Base-by-base conservation (phyloP, 1,140 invertebrate species). In the Phymorhynchus buccinoides region DNA sequence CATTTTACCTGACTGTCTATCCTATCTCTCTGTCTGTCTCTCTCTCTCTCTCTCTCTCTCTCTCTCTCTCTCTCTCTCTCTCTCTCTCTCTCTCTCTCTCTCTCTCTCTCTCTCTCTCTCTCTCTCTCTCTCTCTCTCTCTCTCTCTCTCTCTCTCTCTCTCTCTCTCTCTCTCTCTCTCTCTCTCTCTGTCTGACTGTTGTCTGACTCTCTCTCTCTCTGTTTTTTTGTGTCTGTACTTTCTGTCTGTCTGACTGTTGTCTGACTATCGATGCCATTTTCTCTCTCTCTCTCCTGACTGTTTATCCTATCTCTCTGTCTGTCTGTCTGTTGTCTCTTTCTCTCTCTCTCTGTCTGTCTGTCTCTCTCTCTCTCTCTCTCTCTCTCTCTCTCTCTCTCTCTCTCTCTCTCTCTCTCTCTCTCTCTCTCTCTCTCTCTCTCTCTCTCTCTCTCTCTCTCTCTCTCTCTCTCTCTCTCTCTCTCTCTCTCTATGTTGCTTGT, bases 141-240 rank as follows among this genome's bases (percentile, higher is more conserved):
- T 30, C 62, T 66, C 62, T 66, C 62, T 66, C 62, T 30, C 62
- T 73, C 68, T 73, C 68, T 37, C 68, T 73, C 68, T 73, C 68
- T 73, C n/a, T 73, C n/a, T 73, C 68, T 73, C 68, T 73, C 68
- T 73, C n/a, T 73, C n/a, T 73, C n/a, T 35, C 30, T 32, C 32
- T 73, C 22, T 73, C 68, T 73, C n/a, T 73, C n/a, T 73, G n/a
- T 73, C 27, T 73, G 68, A 35, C 7, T 73, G 27, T 73, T 30
- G 68, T 68, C 7, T 27, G 22, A 9, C 14, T 2, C 7, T 68
- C 7, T 68, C 30, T 73, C 30, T 30, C 30, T 73, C 30, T 73
- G 30, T 35, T 6, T 37, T 4, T 32, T 30, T 73, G 30, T 73
- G 35, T 32, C 6, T 73, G 68, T 73, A 35, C n/a, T n/a, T n/a